These are phyloP conservation scores for Sphaeramia orbicularis DNA, from an alignment of 2,797 vertebrate species.

Conservation along the genomic window DNA sequence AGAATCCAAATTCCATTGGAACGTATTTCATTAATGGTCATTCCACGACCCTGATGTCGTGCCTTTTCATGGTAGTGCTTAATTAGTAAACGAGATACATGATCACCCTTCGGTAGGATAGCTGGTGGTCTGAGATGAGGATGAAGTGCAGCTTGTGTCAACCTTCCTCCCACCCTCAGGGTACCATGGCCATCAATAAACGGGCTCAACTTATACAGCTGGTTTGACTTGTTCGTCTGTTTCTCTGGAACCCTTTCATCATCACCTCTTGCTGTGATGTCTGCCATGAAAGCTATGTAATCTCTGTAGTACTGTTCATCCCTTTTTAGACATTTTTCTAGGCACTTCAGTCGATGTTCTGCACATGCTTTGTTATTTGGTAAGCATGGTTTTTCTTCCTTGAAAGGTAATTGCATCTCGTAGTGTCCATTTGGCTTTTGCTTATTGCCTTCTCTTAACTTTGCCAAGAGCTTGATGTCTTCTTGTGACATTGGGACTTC, in stretches of 20 bases:
- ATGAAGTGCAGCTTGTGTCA: constrained; percentile 21
- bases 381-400: neutral
- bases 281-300: neutral
- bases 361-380: neutral
- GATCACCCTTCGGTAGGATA: constrained; percentile 33
- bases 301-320: neutral
- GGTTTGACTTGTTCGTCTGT: neutral
- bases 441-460: neutral
- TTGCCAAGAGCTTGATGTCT: neutral
- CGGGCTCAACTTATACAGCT: constrained; percentile 23
- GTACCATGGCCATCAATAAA: constrained; percentile 31
- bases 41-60: constrained; percentile 13
- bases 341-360: neutral
- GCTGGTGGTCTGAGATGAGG: constrained; percentile 38
- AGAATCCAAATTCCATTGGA: constrained; percentile 3
- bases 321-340: neutral
- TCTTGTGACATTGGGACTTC: neutral
- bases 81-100: constrained; percentile 18
- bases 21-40: constrained; percentile 24
- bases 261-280: too few species aligned
- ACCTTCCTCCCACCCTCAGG: constrained; percentile 36
- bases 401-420: neutral
- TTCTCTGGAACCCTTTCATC: too few species aligned
- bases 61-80: constrained; percentile 29
- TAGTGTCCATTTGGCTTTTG: neutral